Conservation (phyloP, 2,113 vertebrate species). For the Corythaeola cristata region DNA sequence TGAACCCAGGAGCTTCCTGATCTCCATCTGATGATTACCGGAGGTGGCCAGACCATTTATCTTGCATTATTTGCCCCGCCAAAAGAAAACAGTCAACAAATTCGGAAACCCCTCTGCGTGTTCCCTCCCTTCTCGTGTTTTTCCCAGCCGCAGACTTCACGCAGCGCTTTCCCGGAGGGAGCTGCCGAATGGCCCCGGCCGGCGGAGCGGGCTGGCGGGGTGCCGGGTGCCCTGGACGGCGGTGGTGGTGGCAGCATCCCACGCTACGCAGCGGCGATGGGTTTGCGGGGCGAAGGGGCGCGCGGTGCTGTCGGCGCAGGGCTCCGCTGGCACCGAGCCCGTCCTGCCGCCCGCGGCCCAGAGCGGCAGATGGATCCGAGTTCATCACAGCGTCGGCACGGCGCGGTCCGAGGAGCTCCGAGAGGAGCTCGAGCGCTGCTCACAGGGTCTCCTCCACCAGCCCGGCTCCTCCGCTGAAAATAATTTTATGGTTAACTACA, state of each 20-base stretch:
- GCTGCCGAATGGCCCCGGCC: neutral
- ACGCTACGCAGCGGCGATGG: fast-evolving
- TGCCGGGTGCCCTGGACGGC: neutral
- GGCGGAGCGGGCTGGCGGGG: neutral
- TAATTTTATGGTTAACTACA: neutral
- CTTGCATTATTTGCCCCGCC: neutral
- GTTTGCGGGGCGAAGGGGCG: fast-evolving
- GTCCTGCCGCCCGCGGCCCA: neutral
- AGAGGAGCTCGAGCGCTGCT: neutral
- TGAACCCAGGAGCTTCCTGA: neutral
- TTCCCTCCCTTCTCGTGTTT: neutral
- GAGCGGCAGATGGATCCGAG: neutral
- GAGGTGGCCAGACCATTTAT: neutral
- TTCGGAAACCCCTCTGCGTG: neutral
- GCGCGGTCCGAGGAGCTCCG: fast-evolving
- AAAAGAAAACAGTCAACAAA: neutral
- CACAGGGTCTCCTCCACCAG: neutral
- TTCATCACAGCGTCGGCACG: neutral
- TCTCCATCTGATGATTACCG: neutral
- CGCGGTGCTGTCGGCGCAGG: fast-evolving
- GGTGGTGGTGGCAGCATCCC: neutral
- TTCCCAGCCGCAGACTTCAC: neutral
- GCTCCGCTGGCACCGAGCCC: neutral
- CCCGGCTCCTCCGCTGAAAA: neutral
- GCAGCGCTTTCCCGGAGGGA: neutral